phyloP scores from a whole-genome alignment of 1,140 invertebrate species.

The Metaphire vulgaris region DNA sequence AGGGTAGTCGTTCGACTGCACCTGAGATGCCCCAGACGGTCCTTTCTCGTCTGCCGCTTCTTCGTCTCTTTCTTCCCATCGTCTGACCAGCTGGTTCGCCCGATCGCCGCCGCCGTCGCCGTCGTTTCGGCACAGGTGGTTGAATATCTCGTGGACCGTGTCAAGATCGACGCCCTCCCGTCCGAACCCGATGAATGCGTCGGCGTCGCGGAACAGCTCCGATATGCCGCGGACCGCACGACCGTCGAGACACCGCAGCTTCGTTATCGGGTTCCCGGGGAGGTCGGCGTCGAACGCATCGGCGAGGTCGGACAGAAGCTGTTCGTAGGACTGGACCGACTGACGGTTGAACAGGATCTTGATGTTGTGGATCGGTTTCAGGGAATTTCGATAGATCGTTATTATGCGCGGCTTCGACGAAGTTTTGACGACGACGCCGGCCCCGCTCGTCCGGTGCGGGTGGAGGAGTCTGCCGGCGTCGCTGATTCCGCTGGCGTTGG shows the following conservation, averaged over 20 bases:
- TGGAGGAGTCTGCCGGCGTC: background rate
- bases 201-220: constrained; percentile 52
- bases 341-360: constrained; percentile 50
- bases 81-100: constrained; percentile 41
- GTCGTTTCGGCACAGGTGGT: constrained; percentile 45
- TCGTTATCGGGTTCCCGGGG: constrained; percentile 42
- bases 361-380: constrained; percentile 43
- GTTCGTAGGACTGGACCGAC: constrained; percentile 49
- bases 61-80: constrained; percentile 36
- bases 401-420: constrained; percentile 45
- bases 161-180: constrained; percentile 36
- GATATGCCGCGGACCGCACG: constrained; percentile 45
- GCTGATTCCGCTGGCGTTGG: background rate
- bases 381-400: constrained; percentile 46
- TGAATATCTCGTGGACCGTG: constrained; percentile 46
- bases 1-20: too few species aligned
- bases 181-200: constrained; percentile 46
- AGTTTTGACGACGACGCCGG: background rate
- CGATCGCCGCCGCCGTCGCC: too few species aligned
- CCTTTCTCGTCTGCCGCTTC: too few species aligned
- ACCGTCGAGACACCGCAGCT: constrained; percentile 43
- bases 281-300: constrained; percentile 44
- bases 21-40: too few species aligned
- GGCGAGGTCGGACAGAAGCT: constrained; percentile 49
- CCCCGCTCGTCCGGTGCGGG: background rate